Base-by-base conservation (phyloP, 2,113 vertebrate species). In the Heterochromis multidens region DNA sequence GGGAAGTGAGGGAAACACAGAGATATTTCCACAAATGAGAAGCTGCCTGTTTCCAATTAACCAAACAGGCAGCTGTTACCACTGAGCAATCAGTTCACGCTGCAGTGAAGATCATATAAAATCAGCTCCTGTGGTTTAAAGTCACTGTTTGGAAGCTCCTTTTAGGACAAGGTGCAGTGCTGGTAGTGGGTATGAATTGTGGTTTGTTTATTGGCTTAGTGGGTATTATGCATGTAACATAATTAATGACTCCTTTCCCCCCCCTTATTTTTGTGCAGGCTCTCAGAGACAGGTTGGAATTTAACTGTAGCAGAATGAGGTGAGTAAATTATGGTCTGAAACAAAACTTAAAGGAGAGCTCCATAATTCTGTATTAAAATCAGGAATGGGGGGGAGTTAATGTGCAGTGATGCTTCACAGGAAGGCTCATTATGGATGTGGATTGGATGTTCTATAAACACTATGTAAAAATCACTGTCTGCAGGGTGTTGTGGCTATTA, bases 401-500 rank as follows among this genome's bases (percentile, higher is more conserved):
- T 46, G 9, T 29, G 16, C 16, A 49, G 23, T 70, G 9, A 29
- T 29, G 1, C 23, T 29, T 70, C 16, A 49, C 2, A 49, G 16
- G 23, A 16, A 7, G 9, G 23, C 5, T 49, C 40, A 46, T 25
- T 70, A 1, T 46, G 23, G 65, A 1, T 27, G 37, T 46, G 63
- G n/a, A 6, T 6, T 70, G 40, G 14, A 19, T 10, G 43, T 46
- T 16, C 3, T 14, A 14, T 33, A 6, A 33, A 14, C 25, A 5
- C 35, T 5, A 10, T 6, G 16, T 40, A 12, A 40, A 40, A 40
- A 12, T 3, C 37, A 12, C 19, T 19, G 4, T 31, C 3, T 67
- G 19, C 74, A 88, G 85, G 85, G 7, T 87, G 65, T 29, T 87
- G 31, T 84, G 72, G 86, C 8, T 87, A 65, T 67, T 14, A 1